A percentile compares a stretch with the other conserved stretches of the same genome.
Conservation (phyloP, 2,797 vertebrate species). For the Caiman crocodilus region DNA sequence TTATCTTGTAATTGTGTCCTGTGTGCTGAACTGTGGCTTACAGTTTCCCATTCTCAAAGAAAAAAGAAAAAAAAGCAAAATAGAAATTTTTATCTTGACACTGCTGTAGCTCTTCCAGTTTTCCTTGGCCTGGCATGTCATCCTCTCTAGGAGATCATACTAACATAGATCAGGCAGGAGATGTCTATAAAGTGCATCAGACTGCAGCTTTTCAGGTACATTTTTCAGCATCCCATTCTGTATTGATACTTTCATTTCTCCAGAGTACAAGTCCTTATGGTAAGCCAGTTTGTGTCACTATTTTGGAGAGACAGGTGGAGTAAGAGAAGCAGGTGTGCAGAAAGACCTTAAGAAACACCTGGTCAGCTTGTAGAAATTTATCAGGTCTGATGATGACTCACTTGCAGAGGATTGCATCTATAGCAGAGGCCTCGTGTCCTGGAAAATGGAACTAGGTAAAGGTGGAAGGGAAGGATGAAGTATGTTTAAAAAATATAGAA, state of each 20-base stretch:
- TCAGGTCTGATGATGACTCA: neutral
- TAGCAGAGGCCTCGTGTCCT: neutral
- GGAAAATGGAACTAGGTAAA: neutral
- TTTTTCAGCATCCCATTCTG: neutral
- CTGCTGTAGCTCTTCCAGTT: neutral
- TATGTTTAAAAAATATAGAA: neutral
- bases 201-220: neutral
- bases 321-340: neutral
- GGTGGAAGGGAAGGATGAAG: neutral
- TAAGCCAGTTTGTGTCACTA: neutral
- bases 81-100: neutral
- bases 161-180: neutral
- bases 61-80: neutral
- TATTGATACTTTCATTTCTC: neutral
- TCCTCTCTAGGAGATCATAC: neutral
- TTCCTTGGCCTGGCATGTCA: neutral
- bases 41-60: neutral
- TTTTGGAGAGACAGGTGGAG: neutral
- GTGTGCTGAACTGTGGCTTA: neutral
- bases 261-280: too few relatives aligned
- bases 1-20: neutral
- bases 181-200: neutral
- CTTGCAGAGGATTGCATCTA: neutral
- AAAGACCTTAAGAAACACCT: neutral
- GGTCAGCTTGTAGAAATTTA: neutral